A percentile compares a stretch with the other conserved stretches of the same genome.
phyloP scores from a whole-genome alignment of 2,797 vertebrate species.

The Scolopax bukidnonensis region DNA sequence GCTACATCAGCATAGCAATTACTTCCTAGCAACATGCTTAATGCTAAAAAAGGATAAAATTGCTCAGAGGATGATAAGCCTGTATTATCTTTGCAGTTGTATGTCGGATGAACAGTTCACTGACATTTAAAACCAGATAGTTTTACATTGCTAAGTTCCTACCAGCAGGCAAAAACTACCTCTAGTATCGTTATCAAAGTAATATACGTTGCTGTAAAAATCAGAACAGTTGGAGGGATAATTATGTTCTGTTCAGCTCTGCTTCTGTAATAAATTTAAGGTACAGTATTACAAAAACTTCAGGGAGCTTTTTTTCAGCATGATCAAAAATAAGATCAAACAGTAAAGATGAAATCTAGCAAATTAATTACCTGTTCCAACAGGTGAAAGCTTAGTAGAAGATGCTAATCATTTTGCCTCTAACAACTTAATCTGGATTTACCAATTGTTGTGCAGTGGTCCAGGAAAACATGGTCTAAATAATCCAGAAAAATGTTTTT shows the following conservation, averaged over 20 bases:
- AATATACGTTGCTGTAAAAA: not conserved
- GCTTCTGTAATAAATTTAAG: not conserved
- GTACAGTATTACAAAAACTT: not conserved
- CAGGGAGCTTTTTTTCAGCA: not conserved
- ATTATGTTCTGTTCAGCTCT: not conserved
- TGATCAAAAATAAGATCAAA: constrained; percentile 4
- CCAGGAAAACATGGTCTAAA: constrained; percentile 18
- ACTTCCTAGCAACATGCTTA: not conserved
- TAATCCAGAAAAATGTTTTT: not conserved
- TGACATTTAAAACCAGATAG: not conserved
- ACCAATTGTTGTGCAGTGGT: not conserved
- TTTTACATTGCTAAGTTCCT: not conserved
- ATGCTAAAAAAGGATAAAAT: not conserved
- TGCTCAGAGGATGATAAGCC: not conserved
- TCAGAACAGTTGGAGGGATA: not conserved
- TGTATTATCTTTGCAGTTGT: not conserved
- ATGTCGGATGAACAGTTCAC: not conserved
- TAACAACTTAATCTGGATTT: not conserved
- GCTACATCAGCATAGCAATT: not conserved
- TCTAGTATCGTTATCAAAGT: not conserved
- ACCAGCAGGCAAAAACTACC: not conserved
- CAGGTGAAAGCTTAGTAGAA: not conserved
- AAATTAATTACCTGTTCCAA: not conserved
- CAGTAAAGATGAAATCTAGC: not conserved
- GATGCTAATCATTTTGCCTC: not conserved